These are phyloP conservation scores for Theocolax elegans DNA, from an alignment of 1,140 invertebrate genomes.

Conservation along the genomic window DNA sequence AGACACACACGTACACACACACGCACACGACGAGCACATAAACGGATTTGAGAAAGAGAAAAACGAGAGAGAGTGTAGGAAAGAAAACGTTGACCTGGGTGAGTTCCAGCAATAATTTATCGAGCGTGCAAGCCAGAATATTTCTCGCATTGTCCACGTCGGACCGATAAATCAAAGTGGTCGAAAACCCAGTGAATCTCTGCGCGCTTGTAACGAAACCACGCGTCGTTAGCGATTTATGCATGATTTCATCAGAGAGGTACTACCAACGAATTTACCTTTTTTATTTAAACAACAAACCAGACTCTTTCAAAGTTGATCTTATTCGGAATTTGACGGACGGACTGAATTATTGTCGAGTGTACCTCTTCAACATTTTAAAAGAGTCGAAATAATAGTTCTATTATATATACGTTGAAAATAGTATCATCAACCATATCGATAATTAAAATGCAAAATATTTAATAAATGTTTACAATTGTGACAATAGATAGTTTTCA, in stretches of 20 bases:
- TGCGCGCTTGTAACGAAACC: constrained; percentile 40
- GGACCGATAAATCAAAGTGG: constrained; percentile 55
- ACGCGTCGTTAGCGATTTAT: constrained; percentile 58
- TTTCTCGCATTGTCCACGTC: constrained; percentile 62
- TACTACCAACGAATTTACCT: too few species aligned
- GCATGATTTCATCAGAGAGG: constrained; percentile 52
- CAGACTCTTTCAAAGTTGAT: too few species aligned
- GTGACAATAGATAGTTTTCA: too few species aligned
- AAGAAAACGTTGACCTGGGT: constrained; percentile 5
- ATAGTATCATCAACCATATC: too few species aligned
- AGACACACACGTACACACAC: not conserved
- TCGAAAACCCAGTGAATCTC: constrained; percentile 17
- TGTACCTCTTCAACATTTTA: too few species aligned
- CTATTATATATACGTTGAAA: too few species aligned
- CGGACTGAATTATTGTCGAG: too few species aligned
- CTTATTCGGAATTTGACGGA: too few species aligned
- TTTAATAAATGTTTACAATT: too few species aligned
- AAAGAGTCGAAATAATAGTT: too few species aligned
- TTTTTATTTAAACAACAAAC: too few species aligned
- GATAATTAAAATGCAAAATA: too few species aligned
- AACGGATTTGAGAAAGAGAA: constrained; percentile 21
- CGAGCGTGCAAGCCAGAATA: constrained; percentile 56
- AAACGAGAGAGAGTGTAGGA: constrained; percentile 4
- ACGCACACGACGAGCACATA: not conserved
- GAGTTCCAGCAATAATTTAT: constrained; percentile 52